Conservation (phyloP, 2,113 vertebrate species). For the Amia ocellicauda region DNA sequence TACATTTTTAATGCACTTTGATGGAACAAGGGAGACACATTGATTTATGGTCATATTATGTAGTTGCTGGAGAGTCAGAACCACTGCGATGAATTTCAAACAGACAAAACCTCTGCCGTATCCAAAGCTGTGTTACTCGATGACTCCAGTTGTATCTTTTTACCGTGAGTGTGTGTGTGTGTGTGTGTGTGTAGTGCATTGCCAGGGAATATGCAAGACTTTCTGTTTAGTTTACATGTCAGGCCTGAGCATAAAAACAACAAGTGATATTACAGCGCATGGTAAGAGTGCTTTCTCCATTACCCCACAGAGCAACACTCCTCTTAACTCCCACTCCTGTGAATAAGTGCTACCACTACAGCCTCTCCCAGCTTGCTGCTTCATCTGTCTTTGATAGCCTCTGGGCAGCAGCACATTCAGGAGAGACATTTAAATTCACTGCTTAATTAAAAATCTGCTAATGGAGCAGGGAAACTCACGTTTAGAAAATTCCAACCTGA, state of each 20-base stretch:
- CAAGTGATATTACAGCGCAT: too few species aligned
- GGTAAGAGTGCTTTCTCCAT: too few species aligned
- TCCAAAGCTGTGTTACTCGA: too few species aligned
- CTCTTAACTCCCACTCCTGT: background rate
- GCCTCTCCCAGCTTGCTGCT: background rate
- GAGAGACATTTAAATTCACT: conserved; percentile 4
- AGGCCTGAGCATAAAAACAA: too few species aligned
- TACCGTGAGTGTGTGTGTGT: too few species aligned
- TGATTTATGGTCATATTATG: background rate
- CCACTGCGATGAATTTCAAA: conserved; percentile 1
- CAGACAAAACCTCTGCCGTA: background rate
- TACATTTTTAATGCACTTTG: conserved; percentile 12
- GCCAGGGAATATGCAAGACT: too few species aligned
- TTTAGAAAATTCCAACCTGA: background rate
- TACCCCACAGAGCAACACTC: too few species aligned
- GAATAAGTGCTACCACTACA: background rate
- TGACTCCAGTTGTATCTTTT: too few species aligned
- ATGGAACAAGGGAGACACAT: background rate
- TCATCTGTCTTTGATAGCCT: background rate
- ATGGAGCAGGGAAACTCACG: conserved; percentile 7
- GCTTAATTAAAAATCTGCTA: conserved; percentile 13
- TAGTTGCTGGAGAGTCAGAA: background rate
- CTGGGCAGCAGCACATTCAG: background rate
- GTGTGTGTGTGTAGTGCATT: too few species aligned
- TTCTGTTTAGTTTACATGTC: too few species aligned